These are phyloP conservation scores for Drosophila watanabei DNA, from an alignment of 1,140 invertebrate genomes.

Conservation along the genomic window DNA sequence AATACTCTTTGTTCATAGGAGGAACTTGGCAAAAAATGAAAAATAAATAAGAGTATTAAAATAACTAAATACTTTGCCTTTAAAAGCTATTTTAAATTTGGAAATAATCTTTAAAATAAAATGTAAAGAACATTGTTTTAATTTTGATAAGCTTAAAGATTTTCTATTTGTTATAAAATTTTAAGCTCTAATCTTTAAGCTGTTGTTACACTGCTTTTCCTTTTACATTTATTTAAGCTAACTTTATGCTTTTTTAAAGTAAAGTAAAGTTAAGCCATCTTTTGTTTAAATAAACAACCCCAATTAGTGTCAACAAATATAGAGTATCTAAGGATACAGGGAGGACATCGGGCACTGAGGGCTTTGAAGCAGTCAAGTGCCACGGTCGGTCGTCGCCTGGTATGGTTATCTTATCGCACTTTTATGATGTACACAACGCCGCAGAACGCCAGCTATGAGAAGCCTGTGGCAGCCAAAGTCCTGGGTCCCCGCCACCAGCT, in stretches of 20 bases:
- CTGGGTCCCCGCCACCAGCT: not conserved
- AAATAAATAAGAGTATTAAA: too few relatives aligned
- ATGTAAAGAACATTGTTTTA: too few relatives aligned
- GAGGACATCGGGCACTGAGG: slow-evolving; percentile 2
- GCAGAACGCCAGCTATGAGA: slow-evolving; percentile 58
- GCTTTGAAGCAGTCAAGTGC: slow-evolving; percentile 56
- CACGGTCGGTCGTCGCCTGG: slow-evolving; percentile 39
- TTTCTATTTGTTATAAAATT: too few relatives aligned
- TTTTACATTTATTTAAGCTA: too few relatives aligned
- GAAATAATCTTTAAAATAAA: too few relatives aligned
- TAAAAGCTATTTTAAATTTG: too few relatives aligned
- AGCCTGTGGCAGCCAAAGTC: slow-evolving; percentile 47
- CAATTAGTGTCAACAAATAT: not conserved
- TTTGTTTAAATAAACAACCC: not conserved
- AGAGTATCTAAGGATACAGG: slow-evolving; percentile 13
- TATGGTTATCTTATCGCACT: slow-evolving; percentile 78
- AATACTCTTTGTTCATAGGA: not conserved
- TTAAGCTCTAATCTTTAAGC: too few relatives aligned
- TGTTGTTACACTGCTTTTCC: accelerated
- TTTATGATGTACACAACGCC: slow-evolving; percentile 83
- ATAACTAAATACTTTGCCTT: too few relatives aligned
- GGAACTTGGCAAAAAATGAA: not conserved
- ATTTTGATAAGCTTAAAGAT: too few relatives aligned
- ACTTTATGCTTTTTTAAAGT: not conserved
- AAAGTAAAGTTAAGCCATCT: not conserved